Conservation (phyloP, 2,113 vertebrate species). For the Cebus imitator region DNA sequence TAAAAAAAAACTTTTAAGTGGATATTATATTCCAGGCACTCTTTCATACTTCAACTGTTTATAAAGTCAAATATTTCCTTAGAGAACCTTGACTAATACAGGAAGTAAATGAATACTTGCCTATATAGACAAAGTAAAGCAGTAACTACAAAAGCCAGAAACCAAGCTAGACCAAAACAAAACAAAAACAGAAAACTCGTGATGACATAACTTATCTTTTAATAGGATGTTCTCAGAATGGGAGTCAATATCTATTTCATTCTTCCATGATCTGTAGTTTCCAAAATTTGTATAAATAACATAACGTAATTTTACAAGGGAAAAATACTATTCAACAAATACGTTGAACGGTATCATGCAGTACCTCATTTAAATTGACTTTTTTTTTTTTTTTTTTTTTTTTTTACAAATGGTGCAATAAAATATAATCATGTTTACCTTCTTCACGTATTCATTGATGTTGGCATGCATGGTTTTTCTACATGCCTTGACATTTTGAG, state of each 20-base stretch:
- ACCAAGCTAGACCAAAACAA: not conserved
- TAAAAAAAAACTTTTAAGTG: not conserved
- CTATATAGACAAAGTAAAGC: not conserved
- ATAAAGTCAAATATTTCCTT: not conserved
- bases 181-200: not conserved
- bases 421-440: not conserved
- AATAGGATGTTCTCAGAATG: not conserved
- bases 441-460: not conserved
- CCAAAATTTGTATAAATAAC: not conserved
- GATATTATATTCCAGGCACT: not conserved
- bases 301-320: not conserved
- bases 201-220: not conserved
- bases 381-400: not conserved
- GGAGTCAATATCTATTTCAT: not conserved
- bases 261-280: not conserved
- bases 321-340: not conserved
- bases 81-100: not conserved
- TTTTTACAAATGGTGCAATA: not conserved
- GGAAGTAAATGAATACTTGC: not conserved
- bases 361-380: not conserved
- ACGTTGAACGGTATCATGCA: not conserved
- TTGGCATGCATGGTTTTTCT: not conserved
- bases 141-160: not conserved
- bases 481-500: not conserved
- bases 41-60: not conserved